Evolutionary conservation across 1,140 invertebrate genomes (phyloP), one percentile per base, ranked within the genome.

Genomic region (Lasioglossum albipes): DNA sequence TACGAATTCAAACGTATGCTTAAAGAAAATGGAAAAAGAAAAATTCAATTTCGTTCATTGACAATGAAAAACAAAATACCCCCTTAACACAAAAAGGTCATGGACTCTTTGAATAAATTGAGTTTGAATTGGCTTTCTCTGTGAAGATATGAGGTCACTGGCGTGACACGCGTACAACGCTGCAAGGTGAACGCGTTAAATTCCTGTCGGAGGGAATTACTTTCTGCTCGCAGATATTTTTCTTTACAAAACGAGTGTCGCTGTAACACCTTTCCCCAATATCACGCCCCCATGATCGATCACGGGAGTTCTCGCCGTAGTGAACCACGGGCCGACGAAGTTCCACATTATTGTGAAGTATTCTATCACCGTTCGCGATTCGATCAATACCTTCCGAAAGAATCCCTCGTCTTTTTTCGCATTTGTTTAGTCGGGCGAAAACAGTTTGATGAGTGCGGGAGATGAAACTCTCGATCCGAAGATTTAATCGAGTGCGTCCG

Each of bases 371-470:
- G 68, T 22, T 22, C 6, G 42, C 9, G n/a, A 45, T 70, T 12
- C 54, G 42, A 77, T 77, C 75, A 42, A 70, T 49, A n/a, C 41
- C 22, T 45, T 70, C 31, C 31, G 69, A 70, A 77, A 77, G 22
- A 3, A 12, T 49, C 12, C 7, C 12, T 49, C 7, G 45, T 12
- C 0, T 22, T 36, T 45, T 31, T 20, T 45, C 5, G 6, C 2
- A 41, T 7, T 7, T 7, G 12, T 36, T 70, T 49, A 69, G 7
- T 12, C 16, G 7, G 3, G 5, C 31, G n/a, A 27, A 6, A 54
- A 54, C 62, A 22, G 49, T 57, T 42, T 0, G 36, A 67, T 4
- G 9, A 31, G n/a, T 61, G 0, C 41, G 2, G 16, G 27, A 18
- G 20, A 0, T 9, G 54, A 13, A 27, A 62, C 49, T 61, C 22